Conservation (phyloP, 2,113 vertebrate species). For the Emydura subglobosa region DNA sequence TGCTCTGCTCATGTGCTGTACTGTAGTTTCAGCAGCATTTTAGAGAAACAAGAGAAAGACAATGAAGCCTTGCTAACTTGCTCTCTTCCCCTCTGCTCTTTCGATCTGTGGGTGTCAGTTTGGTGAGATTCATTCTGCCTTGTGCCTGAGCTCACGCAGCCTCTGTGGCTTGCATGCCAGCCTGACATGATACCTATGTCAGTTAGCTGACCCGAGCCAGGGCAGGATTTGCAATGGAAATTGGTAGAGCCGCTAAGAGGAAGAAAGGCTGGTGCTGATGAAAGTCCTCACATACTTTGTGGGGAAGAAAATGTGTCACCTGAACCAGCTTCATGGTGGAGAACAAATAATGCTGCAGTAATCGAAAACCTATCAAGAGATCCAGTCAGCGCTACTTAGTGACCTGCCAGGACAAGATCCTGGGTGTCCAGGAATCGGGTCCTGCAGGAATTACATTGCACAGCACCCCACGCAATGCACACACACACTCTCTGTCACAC, state of each 20-base stretch:
- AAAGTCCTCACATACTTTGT: neutral
- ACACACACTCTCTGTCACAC: accelerated
- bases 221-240: neutral
- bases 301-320: neutral
- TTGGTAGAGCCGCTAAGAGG: neutral
- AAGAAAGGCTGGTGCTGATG: neutral
- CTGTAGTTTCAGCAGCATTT: neutral
- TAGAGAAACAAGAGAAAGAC: neutral
- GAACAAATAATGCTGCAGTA: accelerated
- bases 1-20: accelerated
- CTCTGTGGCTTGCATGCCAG: neutral
- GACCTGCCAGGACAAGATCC: accelerated
- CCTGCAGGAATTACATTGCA: neutral
- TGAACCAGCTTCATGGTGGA: neutral
- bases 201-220: neutral
- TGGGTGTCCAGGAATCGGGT: neutral
- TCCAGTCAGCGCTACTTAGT: neutral
- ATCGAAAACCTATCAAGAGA: neutral
- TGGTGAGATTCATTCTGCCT: no score
- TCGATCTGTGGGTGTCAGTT: accelerated
- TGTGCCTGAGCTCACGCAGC: neutral
- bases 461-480: neutral
- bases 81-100: neutral
- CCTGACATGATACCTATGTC: neutral
- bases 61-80: neutral